Percentiles rank a stretch among this genome's conserved stretches.
These are phyloP conservation scores for Graptemys geographica DNA, from an alignment of 2,797 vertebrate genomes.

Conservation along the genomic window DNA sequence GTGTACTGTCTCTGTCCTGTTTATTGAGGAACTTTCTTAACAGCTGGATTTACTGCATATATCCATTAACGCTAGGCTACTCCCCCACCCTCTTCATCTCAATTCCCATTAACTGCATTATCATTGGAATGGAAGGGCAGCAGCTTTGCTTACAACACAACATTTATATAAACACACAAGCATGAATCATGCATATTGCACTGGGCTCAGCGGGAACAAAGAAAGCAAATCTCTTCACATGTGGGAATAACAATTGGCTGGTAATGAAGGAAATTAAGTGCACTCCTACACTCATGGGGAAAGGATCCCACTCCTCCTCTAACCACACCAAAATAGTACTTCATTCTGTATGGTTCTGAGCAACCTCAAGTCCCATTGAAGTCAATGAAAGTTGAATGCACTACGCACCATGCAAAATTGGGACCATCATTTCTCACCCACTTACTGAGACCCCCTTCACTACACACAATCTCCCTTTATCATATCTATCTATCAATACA, in stretches of 20 bases:
- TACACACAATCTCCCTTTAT: background rate
- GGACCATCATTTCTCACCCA: background rate
- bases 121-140: background rate
- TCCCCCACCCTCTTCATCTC: background rate
- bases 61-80: background rate
- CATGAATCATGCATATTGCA: background rate
- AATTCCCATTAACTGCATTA: background rate
- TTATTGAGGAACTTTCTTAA: background rate
- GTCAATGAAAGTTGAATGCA: background rate
- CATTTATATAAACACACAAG: background rate
- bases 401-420: accelerated
- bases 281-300: background rate
- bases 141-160: background rate
- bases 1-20: background rate
- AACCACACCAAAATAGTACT: background rate
- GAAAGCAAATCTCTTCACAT: background rate
- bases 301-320: background rate
- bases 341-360: background rate
- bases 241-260: background rate
- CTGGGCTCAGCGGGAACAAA: background rate
- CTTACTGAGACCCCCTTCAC: background rate
- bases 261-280: background rate
- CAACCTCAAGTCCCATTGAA: background rate
- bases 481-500: background rate
- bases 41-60: background rate